phyloP scores from a whole-genome alignment of 2,113 vertebrate genomes.

The Brienomyrus longianalis region DNA sequence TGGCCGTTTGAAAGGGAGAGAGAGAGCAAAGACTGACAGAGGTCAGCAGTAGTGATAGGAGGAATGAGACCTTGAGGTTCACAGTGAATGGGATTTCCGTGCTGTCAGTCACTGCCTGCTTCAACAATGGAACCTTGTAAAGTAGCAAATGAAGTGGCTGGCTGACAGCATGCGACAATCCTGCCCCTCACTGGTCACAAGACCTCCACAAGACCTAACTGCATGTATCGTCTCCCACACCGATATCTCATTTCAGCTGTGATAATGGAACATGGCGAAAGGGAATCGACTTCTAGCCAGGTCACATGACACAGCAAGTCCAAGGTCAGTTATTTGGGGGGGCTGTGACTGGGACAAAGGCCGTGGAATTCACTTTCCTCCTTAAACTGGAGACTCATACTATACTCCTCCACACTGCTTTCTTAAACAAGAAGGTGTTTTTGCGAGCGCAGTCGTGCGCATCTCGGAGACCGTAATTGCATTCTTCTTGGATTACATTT shows the following conservation, averaged over 20 bases:
- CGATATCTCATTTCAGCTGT: neutral
- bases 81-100: neutral
- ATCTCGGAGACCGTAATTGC: neutral
- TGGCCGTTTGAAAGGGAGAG: neutral
- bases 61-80: neutral
- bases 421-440: neutral
- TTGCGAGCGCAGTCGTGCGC: neutral
- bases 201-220: neutral
- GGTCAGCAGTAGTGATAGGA: neutral
- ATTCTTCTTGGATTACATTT: neutral
- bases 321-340: neutral
- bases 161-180: neutral
- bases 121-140: neutral
- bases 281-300: neutral
- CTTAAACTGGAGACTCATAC: neutral
- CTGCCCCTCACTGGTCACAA: constrained; percentile 10
- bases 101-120: neutral
- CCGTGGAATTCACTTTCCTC: neutral
- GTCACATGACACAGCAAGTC: neutral
- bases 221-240: neutral
- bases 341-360: neutral
- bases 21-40: neutral
- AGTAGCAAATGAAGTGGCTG: neutral
- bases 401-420: neutral
- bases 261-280: neutral